phyloP scores from a whole-genome alignment of 2,113 vertebrate genomes.

The Caranx melampygus region DNA sequence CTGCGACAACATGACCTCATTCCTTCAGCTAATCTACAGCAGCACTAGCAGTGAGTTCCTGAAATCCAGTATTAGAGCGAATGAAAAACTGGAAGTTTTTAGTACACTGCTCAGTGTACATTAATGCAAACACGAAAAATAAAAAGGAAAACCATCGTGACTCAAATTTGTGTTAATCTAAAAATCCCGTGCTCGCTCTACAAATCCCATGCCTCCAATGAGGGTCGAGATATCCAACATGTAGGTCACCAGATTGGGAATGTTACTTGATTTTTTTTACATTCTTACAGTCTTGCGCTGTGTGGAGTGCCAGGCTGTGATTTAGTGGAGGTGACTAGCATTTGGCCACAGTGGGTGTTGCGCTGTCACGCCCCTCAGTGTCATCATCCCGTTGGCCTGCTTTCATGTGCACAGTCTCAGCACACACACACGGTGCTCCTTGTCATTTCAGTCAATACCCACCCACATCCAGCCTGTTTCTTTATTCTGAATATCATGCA shows the following conservation, averaged over 20 bases:
- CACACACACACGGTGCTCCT: slow-evolving; percentile 40
- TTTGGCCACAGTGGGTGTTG: slow-evolving; percentile 62
- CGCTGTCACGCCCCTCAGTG: slow-evolving; percentile 68
- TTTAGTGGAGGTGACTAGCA: slow-evolving; percentile 62
- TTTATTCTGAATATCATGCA: slow-evolving; percentile 31
- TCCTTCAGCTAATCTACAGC: slow-evolving; percentile 74
- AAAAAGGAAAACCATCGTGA: slow-evolving; percentile 44
- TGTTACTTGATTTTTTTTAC: slow-evolving; percentile 51
- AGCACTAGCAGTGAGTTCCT: slow-evolving; percentile 54
- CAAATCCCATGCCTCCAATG: slow-evolving; percentile 55
- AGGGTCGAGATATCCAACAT: slow-evolving; percentile 40
- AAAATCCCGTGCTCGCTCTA: slow-evolving; percentile 49
- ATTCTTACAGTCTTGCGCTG: slow-evolving; percentile 10
- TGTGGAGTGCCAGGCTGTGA: slow-evolving; percentile 34
- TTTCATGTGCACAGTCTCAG: slow-evolving; percentile 62
- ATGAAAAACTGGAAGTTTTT: slow-evolving; percentile 55
- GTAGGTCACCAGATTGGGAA: slow-evolving; percentile 50
- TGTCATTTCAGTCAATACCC: slow-evolving; percentile 53
- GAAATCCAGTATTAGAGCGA: slow-evolving; percentile 66
- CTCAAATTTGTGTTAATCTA: slow-evolving; percentile 63
- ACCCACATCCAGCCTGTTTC: slow-evolving; percentile 43
- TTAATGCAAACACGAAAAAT: slow-evolving; percentile 43
- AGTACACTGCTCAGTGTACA: slow-evolving; percentile 24
- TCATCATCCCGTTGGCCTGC: slow-evolving; percentile 71
- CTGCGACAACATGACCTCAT: slow-evolving; percentile 72